Percentiles rank a stretch among this genome's conserved stretches.
phyloP scores from a whole-genome alignment of 1,140 invertebrate genomes.

The Drosophila seguyi region DNA sequence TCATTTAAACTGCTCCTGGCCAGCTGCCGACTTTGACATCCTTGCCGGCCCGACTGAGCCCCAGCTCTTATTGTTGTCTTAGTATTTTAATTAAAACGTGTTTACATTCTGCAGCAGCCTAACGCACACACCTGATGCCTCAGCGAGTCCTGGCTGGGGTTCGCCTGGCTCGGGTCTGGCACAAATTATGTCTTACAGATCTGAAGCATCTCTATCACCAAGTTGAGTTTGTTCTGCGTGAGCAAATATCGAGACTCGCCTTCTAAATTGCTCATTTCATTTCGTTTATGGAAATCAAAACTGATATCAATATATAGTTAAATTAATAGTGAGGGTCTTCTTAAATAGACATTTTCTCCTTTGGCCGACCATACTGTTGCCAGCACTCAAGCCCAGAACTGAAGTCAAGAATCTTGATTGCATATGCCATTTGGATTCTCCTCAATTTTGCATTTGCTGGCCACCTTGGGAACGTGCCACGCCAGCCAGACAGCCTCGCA shows the following conservation, averaged over 20 bases:
- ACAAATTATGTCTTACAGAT: constrained; percentile 54
- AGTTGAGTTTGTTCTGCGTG: constrained; percentile 27
- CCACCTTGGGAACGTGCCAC: constrained; percentile 41
- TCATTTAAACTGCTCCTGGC: constrained; percentile 50
- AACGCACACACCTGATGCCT: constrained; percentile 43
- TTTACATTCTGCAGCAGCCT: constrained; percentile 56
- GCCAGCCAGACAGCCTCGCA: constrained; percentile 12
- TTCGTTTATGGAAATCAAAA: constrained; percentile 14
- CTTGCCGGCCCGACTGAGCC: constrained; percentile 22
- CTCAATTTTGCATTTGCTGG: constrained; percentile 38
- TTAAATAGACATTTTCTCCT: neutral
- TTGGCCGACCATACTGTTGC: neutral
- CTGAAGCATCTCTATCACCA: constrained; percentile 5
- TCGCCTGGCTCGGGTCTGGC: neutral
- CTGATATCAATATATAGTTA: neutral
- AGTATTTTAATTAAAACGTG: constrained; percentile 83
- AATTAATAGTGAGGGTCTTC: constrained; percentile 10
- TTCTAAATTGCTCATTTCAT: constrained; percentile 12
- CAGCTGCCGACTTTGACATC: constrained; percentile 52
- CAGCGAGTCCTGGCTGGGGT: constrained; percentile 3
- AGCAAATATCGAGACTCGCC: constrained; percentile 23
- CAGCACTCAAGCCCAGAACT: neutral
- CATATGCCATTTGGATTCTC: constrained; percentile 23
- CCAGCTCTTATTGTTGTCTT: constrained; percentile 74
- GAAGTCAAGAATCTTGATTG: constrained; percentile 17